Evolutionary conservation across 2,113 vertebrate genomes (phyloP).

Genomic region (Nanorana parkeri): DNA sequence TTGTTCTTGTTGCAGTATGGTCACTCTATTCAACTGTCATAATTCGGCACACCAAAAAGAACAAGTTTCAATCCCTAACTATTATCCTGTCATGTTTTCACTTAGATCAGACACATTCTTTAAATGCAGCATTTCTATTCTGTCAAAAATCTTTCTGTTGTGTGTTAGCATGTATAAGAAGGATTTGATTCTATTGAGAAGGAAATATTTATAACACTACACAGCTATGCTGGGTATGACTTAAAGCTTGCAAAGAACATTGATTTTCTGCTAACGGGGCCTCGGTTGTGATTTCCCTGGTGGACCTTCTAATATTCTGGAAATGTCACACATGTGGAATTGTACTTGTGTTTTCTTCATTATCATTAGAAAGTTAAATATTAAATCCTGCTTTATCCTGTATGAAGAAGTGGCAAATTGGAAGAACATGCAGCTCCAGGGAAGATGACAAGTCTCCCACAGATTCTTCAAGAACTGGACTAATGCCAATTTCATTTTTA

Average conservation of each 20-base stretch:
- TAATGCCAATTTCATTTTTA: too few relatives aligned
- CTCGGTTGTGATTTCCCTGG: slow-evolving; percentile 31
- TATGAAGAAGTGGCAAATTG: not conserved
- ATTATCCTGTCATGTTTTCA: too few relatives aligned
- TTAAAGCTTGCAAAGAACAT: slow-evolving; percentile 12
- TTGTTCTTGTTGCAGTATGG: too few relatives aligned
- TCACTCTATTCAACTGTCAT: too few relatives aligned
- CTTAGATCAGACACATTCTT: too few relatives aligned
- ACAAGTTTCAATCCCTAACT: too few relatives aligned
- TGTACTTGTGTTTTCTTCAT: slow-evolving; percentile 3
- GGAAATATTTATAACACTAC: not conserved
- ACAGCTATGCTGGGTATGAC: not conserved
- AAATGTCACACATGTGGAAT: slow-evolving; percentile 39
- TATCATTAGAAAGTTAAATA: slow-evolving; percentile 19
- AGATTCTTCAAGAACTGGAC: too few relatives aligned
- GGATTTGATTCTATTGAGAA: not conserved
- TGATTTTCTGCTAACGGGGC: slow-evolving; percentile 36
- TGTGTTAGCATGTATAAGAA: not conserved
- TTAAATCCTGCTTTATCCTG: not conserved
- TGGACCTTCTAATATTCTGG: slow-evolving; percentile 26
- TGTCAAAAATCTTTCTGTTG: not conserved
- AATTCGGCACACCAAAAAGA: too few relatives aligned
- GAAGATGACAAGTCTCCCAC: not conserved
- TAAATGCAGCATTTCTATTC: too few relatives aligned
- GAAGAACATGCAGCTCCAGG: not conserved